A percentile compares a stretch with the other conserved stretches of the same genome.
Evolutionary conservation across 2,888 invertebrate species (phyloP).

Genomic region (Isotomurus palustris): DNA sequence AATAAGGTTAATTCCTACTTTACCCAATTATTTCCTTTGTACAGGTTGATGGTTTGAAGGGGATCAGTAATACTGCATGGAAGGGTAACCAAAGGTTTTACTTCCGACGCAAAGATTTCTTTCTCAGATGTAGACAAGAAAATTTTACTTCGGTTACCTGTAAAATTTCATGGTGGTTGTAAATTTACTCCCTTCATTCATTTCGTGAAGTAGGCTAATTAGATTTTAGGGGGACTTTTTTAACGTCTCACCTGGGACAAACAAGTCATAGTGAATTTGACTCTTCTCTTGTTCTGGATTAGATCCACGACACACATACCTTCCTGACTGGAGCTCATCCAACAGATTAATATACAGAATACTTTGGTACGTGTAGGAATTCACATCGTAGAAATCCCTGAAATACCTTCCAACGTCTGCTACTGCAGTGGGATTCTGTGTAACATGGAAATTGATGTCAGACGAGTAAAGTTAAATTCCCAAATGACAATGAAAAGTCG

Average conservation of each 20-base stretch:
- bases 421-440: constrained; percentile 34
- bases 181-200: background rate
- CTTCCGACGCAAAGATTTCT: constrained; percentile 28
- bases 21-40: constrained; percentile 36
- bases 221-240: background rate
- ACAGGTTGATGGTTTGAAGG: constrained; percentile 28
- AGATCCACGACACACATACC: constrained; percentile 38
- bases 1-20: background rate
- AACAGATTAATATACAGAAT: constrained; percentile 29
- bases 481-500: background rate
- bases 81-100: constrained; percentile 32
- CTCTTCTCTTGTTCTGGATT: constrained; percentile 31
- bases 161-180: background rate
- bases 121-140: constrained; percentile 38
- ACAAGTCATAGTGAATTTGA: constrained; percentile 33
- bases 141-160: constrained; percentile 31
- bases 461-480: background rate
- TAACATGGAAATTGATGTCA: no score
- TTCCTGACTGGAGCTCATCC: constrained; percentile 37
- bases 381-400: constrained; percentile 35
- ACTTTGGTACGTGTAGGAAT: constrained; percentile 34
- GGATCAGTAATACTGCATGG: constrained; percentile 39
- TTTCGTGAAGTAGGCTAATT: background rate
- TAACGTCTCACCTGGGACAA: constrained; percentile 35
- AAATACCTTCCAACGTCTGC: constrained; percentile 40